phyloP scores from a whole-genome alignment of 1,140 invertebrate species.

The Drosophila trapezifrons region DNA sequence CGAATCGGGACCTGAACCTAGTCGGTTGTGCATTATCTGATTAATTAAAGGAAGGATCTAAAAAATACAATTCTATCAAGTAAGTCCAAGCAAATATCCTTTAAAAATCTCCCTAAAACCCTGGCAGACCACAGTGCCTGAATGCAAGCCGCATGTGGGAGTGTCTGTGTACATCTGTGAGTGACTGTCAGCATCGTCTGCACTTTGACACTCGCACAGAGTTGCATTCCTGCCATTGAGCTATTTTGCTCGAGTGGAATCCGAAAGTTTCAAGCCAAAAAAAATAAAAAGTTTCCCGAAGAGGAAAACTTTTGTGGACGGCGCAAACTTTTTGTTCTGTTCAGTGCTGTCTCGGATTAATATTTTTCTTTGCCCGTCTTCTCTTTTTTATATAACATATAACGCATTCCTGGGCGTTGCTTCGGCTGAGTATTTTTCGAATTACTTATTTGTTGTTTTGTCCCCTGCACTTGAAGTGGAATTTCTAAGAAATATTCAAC shows the following conservation, averaged over 20 bases:
- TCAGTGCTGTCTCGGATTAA: slow-evolving; percentile 56
- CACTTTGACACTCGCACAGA: slow-evolving; percentile 19
- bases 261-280: slow-evolving; percentile 42
- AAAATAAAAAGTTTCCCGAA: slow-evolving; percentile 50
- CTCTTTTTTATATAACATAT: slow-evolving; percentile 32
- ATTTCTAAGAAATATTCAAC: slow-evolving; percentile 65
- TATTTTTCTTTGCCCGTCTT: slow-evolving; percentile 55
- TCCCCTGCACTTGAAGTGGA: slow-evolving; percentile 54
- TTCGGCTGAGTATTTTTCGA: slow-evolving; percentile 9
- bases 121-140: slow-evolving; percentile 31
- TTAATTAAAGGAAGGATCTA: no score
- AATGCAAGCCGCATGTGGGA: slow-evolving; percentile 16
- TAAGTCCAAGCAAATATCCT: neutral
- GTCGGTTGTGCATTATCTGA: neutral
- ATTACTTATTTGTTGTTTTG: slow-evolving; percentile 39
- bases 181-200: slow-evolving; percentile 35
- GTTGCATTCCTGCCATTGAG: slow-evolving; percentile 51
- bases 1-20: neutral
- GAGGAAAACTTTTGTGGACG: slow-evolving; percentile 48
- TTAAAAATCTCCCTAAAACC: neutral
- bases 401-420: slow-evolving; percentile 45
- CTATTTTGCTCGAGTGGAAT: slow-evolving; percentile 42
- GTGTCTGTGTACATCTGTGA: slow-evolving; percentile 23
- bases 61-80: neutral
- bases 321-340: slow-evolving; percentile 52